These are phyloP conservation scores for Lithophane ornitopus DNA, from an alignment of 2,888 invertebrate species.

Conservation along the genomic window DNA sequence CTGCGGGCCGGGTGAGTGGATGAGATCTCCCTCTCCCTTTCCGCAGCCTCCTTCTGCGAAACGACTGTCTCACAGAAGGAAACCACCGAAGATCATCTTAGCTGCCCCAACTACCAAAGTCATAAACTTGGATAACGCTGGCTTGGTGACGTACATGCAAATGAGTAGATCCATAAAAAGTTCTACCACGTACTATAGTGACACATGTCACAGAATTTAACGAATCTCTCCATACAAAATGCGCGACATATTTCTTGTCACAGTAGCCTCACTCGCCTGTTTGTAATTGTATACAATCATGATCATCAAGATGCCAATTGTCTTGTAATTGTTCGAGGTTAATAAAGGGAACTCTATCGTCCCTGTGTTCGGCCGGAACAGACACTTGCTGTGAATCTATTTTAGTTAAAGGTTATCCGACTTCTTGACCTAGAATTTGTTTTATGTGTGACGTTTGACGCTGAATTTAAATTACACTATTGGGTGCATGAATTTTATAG, in stretches of 20 bases:
- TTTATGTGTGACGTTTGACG: slow-evolving; percentile 43
- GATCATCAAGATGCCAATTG: slow-evolving; percentile 38
- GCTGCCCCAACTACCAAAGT: neutral
- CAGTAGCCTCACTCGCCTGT: neutral
- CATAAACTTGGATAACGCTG: neutral
- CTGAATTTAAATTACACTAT: slow-evolving; percentile 52
- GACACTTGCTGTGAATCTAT: slow-evolving; percentile 53
- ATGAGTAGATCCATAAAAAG: neutral
- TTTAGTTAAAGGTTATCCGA: slow-evolving; percentile 62
- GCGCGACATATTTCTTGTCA: slow-evolving; percentile 3
- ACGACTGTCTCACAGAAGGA: too few relatives aligned
- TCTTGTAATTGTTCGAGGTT: slow-evolving; percentile 40
- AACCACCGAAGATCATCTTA: neutral
- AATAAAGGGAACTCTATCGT: slow-evolving; percentile 43
- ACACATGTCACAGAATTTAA: slow-evolving; percentile 14
- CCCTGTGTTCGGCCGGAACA: slow-evolving; percentile 49
- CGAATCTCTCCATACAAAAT: slow-evolving; percentile 7
- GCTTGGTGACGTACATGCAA: neutral
- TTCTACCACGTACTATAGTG: neutral
- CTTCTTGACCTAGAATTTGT: slow-evolving; percentile 64
- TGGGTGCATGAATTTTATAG: slow-evolving; percentile 3
- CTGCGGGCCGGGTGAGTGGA: too few relatives aligned
- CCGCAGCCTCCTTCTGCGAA: too few relatives aligned
- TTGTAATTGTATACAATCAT: slow-evolving; percentile 1
- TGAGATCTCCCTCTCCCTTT: too few relatives aligned